phyloP scores from a whole-genome alignment of 2,797 vertebrate species.

The Muscicapa striata region DNA sequence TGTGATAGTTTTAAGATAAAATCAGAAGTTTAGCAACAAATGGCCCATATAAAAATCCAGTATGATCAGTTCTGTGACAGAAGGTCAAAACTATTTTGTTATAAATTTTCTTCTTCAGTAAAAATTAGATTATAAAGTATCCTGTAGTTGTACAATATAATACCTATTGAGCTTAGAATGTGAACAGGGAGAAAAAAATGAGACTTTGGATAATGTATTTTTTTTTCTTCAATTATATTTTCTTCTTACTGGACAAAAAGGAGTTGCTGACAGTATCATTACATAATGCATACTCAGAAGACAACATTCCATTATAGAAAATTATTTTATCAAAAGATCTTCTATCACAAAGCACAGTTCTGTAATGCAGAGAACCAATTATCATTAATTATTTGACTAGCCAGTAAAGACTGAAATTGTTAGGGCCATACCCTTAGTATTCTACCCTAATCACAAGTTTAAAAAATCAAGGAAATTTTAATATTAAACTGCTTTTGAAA shows the following conservation, averaged over 20 bases:
- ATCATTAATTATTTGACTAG: conserved; percentile 29
- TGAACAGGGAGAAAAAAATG: not conserved
- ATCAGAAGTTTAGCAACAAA: not conserved
- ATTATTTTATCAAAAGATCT: conserved; percentile 21
- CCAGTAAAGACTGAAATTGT: not conserved
- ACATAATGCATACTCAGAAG: not conserved
- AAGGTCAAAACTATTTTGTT: not conserved
- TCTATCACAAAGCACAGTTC: not conserved
- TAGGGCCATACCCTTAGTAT: not conserved
- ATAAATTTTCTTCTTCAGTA: not conserved
- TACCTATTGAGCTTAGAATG: not conserved
- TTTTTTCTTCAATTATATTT: not conserved
- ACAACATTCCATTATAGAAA: not conserved
- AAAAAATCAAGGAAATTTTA: not conserved
- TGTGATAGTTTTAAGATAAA: not conserved
- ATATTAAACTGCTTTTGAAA: conserved; percentile 31
- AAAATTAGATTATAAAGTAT: not conserved
- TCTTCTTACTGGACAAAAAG: not conserved
- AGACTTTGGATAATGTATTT: not conserved
- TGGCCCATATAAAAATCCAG: not conserved
- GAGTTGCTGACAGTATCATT: not conserved
- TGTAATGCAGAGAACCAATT: conserved; percentile 36
- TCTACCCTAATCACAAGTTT: not conserved
- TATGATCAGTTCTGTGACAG: not conserved
- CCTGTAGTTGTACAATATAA: not conserved